A percentile compares a stretch with the other conserved stretches of the same genome.
Conservation (phyloP, 2,113 vertebrate species). For the Pseudolaguvia tuberculata region DNA sequence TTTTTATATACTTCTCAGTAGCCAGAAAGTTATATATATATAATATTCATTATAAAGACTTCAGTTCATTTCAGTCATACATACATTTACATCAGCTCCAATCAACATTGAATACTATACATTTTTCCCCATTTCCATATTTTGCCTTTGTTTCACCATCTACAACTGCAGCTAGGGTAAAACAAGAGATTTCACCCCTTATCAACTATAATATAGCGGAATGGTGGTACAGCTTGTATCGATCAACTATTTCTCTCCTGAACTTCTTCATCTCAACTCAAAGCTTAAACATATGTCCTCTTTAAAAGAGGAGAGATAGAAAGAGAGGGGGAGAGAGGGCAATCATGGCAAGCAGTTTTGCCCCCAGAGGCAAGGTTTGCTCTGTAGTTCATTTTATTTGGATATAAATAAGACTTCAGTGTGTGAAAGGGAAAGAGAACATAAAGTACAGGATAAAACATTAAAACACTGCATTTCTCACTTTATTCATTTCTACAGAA, state of each 20-base stretch:
- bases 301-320: background rate
- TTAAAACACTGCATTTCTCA: background rate
- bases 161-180: background rate
- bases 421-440: background rate
- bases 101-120: background rate
- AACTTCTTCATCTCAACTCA: constrained; percentile 7
- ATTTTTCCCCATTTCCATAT: background rate
- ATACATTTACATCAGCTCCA: background rate
- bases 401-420: constrained; percentile 25
- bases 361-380: constrained; percentile 17
- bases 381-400: constrained; percentile 36
- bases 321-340: too few relatives aligned
- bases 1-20: too few relatives aligned
- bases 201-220: background rate
- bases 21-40: background rate
- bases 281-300: constrained; percentile 29
- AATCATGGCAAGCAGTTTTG: constrained; percentile 13
- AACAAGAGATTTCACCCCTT: background rate
- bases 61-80: background rate
- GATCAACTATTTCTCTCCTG: background rate
- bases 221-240: background rate
- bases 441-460: constrained; percentile 14
- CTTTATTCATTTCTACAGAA: background rate
- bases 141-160: too few relatives aligned
- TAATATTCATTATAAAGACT: background rate